Base-by-base conservation (phyloP, 2,888 invertebrate genomes). In the Drosophila paramelanica region DNA sequence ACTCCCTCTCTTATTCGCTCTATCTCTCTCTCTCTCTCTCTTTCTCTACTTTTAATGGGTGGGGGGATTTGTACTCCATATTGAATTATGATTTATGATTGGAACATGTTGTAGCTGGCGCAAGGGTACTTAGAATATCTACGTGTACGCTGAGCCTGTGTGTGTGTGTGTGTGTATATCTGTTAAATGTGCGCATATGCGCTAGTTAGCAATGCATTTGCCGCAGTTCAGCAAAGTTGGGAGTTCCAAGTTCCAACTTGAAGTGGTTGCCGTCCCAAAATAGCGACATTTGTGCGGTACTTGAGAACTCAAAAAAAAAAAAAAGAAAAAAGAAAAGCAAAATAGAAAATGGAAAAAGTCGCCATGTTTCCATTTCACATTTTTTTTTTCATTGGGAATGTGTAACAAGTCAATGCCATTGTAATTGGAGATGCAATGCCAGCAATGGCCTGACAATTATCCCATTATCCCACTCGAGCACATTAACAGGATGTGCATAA, bases 1-100 rank as follows among this genome's bases (percentile, higher is more conserved):
- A 56, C 46, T 43, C 17, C 47, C 52, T n/a, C 14, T 5, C 8
- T 17, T 36, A 1, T 36, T 25, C 42, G 4, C 42, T 1, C 38
- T 17, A 33, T 6, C 45, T n/a, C n/a, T 25, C 5, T 17, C n/a
- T 8, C 50, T 56, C 33, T 31, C 41, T 33, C 42, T 43, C 20
- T 7, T 3, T 0, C 31, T 45, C 20, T 51, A 38, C 36, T 23
- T 43, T 31, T 62, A 50, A 14, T 31, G 60, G 58, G 68, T 52
- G 68, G 64, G 75, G 75, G 60, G 72, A 67, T 59, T 69, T 67
- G 59, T 73, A 88, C 84, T 88, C 86, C 89, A 88, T 88, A 89
- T 88, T 88, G 89, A 79, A 82, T 84, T 88, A 84, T 88, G 88
- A 88, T 88, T 88, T 89, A 88, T 88, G 81, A 72, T 73, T 67